Evolutionary conservation across 2,888 invertebrate species (phyloP), one percentile per base, ranked within the genome.

Genomic region (Callyntrura guangdongensis): DNA sequence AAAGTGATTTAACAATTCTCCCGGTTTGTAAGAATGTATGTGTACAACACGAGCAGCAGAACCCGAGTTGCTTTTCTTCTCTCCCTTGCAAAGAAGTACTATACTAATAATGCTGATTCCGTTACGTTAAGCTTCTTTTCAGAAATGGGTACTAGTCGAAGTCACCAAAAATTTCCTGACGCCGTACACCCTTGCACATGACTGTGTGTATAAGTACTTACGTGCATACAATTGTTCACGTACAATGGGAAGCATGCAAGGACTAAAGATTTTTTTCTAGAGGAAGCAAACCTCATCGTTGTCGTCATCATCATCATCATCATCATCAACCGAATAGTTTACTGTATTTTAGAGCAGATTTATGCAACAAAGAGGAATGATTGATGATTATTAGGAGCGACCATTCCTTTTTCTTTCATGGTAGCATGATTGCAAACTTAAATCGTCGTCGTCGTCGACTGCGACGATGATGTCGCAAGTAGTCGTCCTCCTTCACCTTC

Each of bases 301-400:
- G 20, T 61, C 61, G 17, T 61, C 61, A 61, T 61, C 61, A 61
- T 6, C 36, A 36, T 36, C 36, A 36, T 36, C 36, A 20, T 12
- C 8, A 61, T 12, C 17, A 61, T 61, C 45, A 82, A 45, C n/a
- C 5, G 36, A 67, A 49, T 49, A 59, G 45, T 89, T 36, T 72
- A 45, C 74, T 67, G 82, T 82, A 72, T 82, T 91, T 91, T 88
- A 61, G 59, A 88, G 72, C 89, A 89, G 91, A 91, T 91, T 91
- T 89, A 91, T 91, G 91, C 91, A 91, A 87, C 88, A 85, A 27
- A 56, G 77, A 86, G 79, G 89, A 89, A 91, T 91, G 91, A 91
- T 91, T 91, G 91, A 91, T 91, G 91, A 91, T 89, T 91, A 89
- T 91, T 89, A 91, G 88, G 74, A 61, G 47, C 82, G 85, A 89